phyloP scores from a whole-genome alignment of 2,888 invertebrate species.

The Patella pellucida region DNA sequence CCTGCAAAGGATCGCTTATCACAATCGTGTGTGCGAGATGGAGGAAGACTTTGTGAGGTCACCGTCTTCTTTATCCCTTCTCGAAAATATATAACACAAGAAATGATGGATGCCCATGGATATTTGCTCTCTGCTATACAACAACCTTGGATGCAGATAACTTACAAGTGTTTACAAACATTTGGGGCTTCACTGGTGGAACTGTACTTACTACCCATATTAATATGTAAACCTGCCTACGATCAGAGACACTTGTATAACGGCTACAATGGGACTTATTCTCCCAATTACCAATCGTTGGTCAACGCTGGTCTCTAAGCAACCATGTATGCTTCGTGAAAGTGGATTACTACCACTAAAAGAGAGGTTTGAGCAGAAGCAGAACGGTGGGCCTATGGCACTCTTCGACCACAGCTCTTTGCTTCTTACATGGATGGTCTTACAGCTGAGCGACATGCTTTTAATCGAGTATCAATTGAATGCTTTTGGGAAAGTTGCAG shows the following conservation, averaged over 20 bases:
- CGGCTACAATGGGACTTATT: slow-evolving; percentile 27
- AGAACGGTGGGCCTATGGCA: slow-evolving; percentile 16
- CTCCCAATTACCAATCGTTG: slow-evolving; percentile 31
- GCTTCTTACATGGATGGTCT: slow-evolving; percentile 21
- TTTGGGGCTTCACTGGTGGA: slow-evolving; percentile 31
- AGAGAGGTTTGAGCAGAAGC: slow-evolving; percentile 20
- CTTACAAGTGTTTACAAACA: slow-evolving; percentile 12
- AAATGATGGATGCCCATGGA: neutral
- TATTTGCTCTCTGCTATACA: slow-evolving; percentile 2
- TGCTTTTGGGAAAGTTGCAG: slow-evolving; percentile 33
- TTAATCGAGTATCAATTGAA: slow-evolving; percentile 25
- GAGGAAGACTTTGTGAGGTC: no score
- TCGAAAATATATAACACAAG: no score
- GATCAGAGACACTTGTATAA: slow-evolving; percentile 25
- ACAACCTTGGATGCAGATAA: neutral
- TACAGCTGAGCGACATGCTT: slow-evolving; percentile 1
- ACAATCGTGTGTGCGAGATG: no score
- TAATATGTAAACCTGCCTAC: slow-evolving; percentile 23
- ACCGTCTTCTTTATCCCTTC: no score
- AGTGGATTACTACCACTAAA: slow-evolving; percentile 30
- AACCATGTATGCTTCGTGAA: slow-evolving; percentile 27
- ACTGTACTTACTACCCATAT: slow-evolving; percentile 33
- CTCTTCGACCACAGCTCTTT: slow-evolving; percentile 17
- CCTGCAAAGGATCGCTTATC: no score
- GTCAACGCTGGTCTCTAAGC: slow-evolving; percentile 30